These are phyloP conservation scores for Platynereis dumerilii DNA, from an alignment of 2,888 invertebrate genomes.

Conservation along the genomic window DNA sequence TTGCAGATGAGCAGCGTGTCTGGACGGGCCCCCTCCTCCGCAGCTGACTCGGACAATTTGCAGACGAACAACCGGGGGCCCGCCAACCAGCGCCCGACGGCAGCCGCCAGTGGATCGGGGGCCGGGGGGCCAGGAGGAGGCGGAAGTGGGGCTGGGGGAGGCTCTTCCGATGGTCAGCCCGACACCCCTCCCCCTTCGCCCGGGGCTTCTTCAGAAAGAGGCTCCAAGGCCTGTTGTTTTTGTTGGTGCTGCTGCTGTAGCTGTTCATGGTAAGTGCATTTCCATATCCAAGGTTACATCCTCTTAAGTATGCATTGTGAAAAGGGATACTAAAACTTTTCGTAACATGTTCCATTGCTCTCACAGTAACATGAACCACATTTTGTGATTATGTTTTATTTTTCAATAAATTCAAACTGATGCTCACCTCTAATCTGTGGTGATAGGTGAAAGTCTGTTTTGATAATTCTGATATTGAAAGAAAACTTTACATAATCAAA, in stretches of 20 bases:
- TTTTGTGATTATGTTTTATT: too few species aligned
- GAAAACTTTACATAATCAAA: too few species aligned
- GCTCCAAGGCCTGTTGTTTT: slow-evolving; percentile 70
- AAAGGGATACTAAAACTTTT: too few species aligned
- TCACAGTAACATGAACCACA: too few species aligned
- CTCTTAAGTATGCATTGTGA: too few species aligned
- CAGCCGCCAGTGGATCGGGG: not conserved
- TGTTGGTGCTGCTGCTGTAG: slow-evolving; percentile 77
- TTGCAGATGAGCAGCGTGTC: slow-evolving; percentile 59
- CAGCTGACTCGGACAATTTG: slow-evolving; percentile 48
- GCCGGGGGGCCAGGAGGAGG: not conserved
- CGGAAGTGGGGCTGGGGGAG: not conserved
- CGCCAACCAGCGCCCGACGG: slow-evolving; percentile 8
- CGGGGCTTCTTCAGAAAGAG: slow-evolving; percentile 34
- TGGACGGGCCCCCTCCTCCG: slow-evolving; percentile 47
- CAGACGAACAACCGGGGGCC: slow-evolving; percentile 47
- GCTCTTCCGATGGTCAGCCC: not conserved
- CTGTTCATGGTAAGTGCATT: slow-evolving; percentile 71
- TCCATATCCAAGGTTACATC: too few species aligned
- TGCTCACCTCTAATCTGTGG: too few species aligned
- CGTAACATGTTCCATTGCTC: too few species aligned
- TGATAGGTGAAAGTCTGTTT: too few species aligned
- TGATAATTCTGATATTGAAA: too few species aligned
- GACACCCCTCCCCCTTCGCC: slow-evolving; percentile 38
- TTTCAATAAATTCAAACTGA: too few species aligned